Evolutionary conservation across 2,888 invertebrate genomes (phyloP), one percentile per base, ranked within the genome.

Genomic region (Argyresthia goedartella): DNA sequence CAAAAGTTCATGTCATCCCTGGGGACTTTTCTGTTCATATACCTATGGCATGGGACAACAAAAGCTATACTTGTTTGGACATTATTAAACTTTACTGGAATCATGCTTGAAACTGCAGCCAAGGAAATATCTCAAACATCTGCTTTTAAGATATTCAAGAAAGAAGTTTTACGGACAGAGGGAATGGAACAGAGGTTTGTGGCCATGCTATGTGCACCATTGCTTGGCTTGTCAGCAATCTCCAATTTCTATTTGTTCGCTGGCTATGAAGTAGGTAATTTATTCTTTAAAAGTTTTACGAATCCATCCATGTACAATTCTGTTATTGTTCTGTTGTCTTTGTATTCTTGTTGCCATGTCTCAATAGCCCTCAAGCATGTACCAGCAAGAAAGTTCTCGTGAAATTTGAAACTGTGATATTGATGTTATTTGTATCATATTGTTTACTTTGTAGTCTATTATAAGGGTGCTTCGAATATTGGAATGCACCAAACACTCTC

Each of bases 241-340:
- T 95, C 96, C 0, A 96, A 95, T 79, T 95, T 95, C 67, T 96
- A 93, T 76, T 95, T 97, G 70, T 94, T 96, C 76, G 93, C 91
- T 55, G 94, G 93, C 0, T 84, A 80, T 55, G 89, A 91, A 53
- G 88, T 95, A 54, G 96, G 95, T 7, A 87, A 92, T 66, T 84
- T 92, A 59, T 93, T 92, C 67, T 82, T 93, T 64, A 76, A 84
- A 41, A 87, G 90, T 62, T 78, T 94, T 51, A 76, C 65, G 43
- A 71, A 72, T 56, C 77, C 78, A 13, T 70, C 82, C 8, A 4
- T 44, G 35, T 33, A 8, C 6, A 44, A 35, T 35, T 69, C 70
- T 53, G 48, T 73, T 45, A 52, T 80, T 50, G 64, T 84, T 42
- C 65, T 69, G 43, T 50, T 71, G 51, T 67, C 76, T 43, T 67